Evolutionary conservation across 2,113 vertebrate species (phyloP).

Genomic region (Amia ocellicauda): DNA sequence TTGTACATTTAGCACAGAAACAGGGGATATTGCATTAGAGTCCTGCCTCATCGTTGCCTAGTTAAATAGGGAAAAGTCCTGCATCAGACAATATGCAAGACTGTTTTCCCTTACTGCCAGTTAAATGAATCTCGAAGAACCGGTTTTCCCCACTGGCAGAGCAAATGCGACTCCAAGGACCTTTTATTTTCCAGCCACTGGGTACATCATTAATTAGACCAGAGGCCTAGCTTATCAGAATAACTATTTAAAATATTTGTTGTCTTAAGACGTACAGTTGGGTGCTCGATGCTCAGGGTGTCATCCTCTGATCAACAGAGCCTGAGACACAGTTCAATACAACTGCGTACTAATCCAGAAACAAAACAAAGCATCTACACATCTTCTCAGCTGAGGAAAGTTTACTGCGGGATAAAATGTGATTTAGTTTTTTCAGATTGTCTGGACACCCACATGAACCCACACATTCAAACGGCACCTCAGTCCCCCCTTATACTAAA

Average conservation of each 20-base stretch:
- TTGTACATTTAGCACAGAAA: conserved; percentile 29
- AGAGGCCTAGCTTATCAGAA: conserved; percentile 41
- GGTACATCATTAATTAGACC: conserved; percentile 50
- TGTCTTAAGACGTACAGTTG: conserved; percentile 40
- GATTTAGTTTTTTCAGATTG: too few relatives aligned
- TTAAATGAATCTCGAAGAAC: neutral
- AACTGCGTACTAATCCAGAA: too few relatives aligned
- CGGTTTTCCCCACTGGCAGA: neutral
- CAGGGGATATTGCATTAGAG: neutral
- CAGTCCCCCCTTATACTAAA: too few relatives aligned
- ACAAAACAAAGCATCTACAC: too few relatives aligned
- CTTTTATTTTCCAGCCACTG: conserved; percentile 40
- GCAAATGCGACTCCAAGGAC: conserved; percentile 39
- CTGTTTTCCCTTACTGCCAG: neutral
- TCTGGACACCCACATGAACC: too few relatives aligned
- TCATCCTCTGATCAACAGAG: conserved; percentile 47
- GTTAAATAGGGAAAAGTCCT: neutral
- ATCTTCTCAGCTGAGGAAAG: too few relatives aligned
- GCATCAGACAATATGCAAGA: neutral
- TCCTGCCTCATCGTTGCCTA: neutral
- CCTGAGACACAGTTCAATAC: conserved; percentile 6
- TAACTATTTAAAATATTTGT: conserved; percentile 39
- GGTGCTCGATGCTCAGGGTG: conserved; percentile 12
- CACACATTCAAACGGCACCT: too few relatives aligned
- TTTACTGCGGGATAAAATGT: too few relatives aligned